Evolutionary conservation across 2,113 vertebrate species (phyloP).

Genomic region (Falco punctatus): DNA sequence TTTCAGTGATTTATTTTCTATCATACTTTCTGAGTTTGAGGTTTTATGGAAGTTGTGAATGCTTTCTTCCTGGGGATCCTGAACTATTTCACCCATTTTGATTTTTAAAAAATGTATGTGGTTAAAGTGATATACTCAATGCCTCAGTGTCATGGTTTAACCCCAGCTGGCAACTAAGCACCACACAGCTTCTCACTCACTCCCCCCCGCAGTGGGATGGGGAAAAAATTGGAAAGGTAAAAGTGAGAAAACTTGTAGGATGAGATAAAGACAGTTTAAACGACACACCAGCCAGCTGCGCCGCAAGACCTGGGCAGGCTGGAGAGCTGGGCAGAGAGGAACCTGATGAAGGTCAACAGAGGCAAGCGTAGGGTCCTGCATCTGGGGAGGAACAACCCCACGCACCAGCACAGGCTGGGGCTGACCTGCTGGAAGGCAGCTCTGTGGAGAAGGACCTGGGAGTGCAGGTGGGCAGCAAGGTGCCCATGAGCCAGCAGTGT

Average conservation of each 20-base stretch:
- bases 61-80: neutral
- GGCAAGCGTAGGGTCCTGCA: too few species aligned
- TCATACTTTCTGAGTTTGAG: neutral
- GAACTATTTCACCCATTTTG: neutral
- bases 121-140: neutral
- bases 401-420: too few species aligned
- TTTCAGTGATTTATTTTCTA: neutral
- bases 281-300: too few species aligned
- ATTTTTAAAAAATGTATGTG: neutral
- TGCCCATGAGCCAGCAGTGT: too few species aligned
- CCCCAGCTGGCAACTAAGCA: neutral
- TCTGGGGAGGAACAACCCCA: too few species aligned
- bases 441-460: too few species aligned
- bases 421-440: too few species aligned
- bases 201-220: neutral
- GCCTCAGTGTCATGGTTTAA: neutral
- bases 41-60: neutral
- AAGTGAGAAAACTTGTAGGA: neutral
- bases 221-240: neutral
- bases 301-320: too few species aligned
- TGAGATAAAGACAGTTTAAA: neutral
- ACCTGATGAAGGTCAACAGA: too few species aligned
- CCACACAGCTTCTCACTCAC: accelerated
- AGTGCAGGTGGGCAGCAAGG: too few species aligned
- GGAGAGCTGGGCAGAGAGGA: too few species aligned